These are phyloP conservation scores for Lagopus leucura DNA, from an alignment of 2,113 vertebrate species.

Conservation along the genomic window DNA sequence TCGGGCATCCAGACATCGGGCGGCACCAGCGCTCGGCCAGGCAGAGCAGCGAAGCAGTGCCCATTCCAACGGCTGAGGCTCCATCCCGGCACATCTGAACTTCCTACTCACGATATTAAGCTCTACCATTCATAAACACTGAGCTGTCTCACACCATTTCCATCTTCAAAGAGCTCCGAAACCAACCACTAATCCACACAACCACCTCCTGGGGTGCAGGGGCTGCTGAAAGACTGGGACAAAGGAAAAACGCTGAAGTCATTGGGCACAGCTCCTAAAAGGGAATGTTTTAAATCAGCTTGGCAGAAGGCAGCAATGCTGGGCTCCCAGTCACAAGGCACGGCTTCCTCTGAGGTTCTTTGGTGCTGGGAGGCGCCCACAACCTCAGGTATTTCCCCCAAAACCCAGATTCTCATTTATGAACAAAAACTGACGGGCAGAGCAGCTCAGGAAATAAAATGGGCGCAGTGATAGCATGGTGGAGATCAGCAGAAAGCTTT, in stretches of 20 bases:
- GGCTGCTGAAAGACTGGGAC: background rate
- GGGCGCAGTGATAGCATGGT: background rate
- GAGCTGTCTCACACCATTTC: background rate
- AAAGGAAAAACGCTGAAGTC: background rate
- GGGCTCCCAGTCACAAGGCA: background rate
- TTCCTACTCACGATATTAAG: background rate
- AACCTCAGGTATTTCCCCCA: background rate
- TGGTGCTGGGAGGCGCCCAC: background rate
- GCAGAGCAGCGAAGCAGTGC: background rate
- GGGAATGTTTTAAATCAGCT: background rate
- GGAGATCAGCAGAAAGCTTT: constrained; percentile 9
- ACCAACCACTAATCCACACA: constrained; percentile 11
- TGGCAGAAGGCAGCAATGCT: background rate
- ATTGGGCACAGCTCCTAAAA: background rate
- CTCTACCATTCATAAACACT: background rate
- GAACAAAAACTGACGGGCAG: background rate
- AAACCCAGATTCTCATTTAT: background rate
- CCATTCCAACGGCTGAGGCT: background rate
- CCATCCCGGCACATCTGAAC: rapidly evolving
- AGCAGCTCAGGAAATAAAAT: background rate
- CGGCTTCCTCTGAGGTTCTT: background rate
- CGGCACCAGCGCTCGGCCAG: background rate
- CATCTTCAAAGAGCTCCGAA: constrained; percentile 35
- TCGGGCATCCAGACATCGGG: background rate
- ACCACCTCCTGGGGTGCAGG: constrained; percentile 8